Evolutionary conservation across 2,888 invertebrate species (phyloP), one percentile per base, ranked within the genome.

Genomic region (Drosophila atripex): DNA sequence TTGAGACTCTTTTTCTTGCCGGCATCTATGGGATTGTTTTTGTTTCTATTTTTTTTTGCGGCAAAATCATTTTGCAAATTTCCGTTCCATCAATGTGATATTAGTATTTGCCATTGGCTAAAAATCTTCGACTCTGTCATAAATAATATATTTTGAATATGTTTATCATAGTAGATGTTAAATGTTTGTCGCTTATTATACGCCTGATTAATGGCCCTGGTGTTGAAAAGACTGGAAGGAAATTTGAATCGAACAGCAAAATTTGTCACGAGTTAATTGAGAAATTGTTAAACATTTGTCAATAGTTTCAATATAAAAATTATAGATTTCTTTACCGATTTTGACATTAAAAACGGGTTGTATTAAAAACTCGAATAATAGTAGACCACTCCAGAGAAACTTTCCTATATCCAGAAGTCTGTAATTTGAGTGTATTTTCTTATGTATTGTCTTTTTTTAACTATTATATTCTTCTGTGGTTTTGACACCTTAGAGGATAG

Each of bases 1-100:
- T 45, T 54, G 54, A 55, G 41, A 32, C 71, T 47, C 52, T n/a
- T 47, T 35, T 35, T 35, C 14, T n/a, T 16, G 43, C 43, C 43
- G 41, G 74, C 51, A 66, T 53, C 66, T 76, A 71, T 76, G 53
- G 59, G 68, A 73, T 55, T 45, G 23, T 51, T 65, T 76, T 58
- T 16, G 18, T 43, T 18, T 16, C 35, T 21, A 35, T 9, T 28
- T 8, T 7, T 14, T 38, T 14, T 38, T 18, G 41, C 41, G 14
- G 41, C 14, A 35, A 35, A 35, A 11, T 46, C 54, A 52, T 51
- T 45, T 56, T 23, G 57, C 41, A 23, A 32, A 68, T 65, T 65
- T 65, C 54, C 68, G 53, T 64, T 66, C 43, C 63, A 65, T 63
- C 63, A 65, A 65, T 28, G 52, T 63, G 43, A 28, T 32, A 63